A percentile compares a stretch with the other conserved stretches of the same genome.
Evolutionary conservation across 2,113 vertebrate species (phyloP).

Genomic region (Anthoscopus minutus): DNA sequence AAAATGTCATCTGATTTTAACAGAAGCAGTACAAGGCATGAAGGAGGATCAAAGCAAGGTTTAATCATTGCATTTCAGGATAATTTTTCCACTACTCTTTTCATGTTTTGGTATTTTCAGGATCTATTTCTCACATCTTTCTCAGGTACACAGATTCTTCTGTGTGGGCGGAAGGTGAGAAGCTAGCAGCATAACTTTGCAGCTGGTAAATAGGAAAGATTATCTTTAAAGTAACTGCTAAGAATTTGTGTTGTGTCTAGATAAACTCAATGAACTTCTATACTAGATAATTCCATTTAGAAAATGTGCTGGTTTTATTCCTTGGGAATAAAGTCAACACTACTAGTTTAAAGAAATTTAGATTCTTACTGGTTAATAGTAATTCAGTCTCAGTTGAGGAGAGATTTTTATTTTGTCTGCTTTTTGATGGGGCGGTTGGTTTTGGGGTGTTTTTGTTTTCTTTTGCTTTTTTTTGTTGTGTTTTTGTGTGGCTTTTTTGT

Average conservation of each 20-base stretch:
- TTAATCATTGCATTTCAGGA: background rate
- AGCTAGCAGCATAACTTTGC: background rate
- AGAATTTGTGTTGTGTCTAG: background rate
- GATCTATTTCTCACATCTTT: background rate
- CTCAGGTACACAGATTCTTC: background rate
- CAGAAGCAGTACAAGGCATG: background rate
- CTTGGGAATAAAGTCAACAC: background rate
- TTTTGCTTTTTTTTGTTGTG: background rate
- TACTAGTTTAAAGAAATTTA: background rate
- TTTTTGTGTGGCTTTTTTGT: background rate
- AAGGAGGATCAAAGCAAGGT: background rate
- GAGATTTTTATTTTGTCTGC: background rate
- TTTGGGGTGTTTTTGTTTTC: too few relatives aligned
- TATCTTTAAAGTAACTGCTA: background rate
- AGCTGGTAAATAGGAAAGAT: background rate
- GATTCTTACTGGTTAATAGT: background rate
- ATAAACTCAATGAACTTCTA: background rate
- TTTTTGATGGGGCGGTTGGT: background rate
- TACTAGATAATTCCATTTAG: background rate
- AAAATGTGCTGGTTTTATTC: background rate
- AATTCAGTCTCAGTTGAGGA: background rate
- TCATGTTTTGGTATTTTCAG: background rate
- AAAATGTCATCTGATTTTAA: constrained; percentile 12
- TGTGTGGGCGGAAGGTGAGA: background rate
- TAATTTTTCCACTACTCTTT: fast-evolving